Base-by-base conservation (phyloP, 2,797 vertebrate species). In the Anisognathus igniventris region DNA sequence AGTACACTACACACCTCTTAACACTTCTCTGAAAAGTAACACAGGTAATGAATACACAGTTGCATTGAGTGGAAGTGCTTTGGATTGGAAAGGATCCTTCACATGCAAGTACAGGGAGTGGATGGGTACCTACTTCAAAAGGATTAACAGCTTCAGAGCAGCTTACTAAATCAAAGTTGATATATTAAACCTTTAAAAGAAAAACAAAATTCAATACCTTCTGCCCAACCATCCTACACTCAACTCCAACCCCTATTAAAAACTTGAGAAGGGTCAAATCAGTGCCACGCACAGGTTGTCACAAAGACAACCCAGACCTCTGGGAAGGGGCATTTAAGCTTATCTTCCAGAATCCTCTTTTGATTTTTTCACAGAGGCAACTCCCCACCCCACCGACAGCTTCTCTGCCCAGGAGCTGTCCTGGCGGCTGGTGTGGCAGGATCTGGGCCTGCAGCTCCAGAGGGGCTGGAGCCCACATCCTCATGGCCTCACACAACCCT, bases 401-500 rank as follows among this genome's bases (percentile, higher is more conserved):
- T 45, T 53, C 77, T 67, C 86, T 61, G 65, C 13, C 3, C 27
- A 68, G 95, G 96, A 97, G 97, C 96, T 97, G 96, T 97, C 96
- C 97, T 88, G 64, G 30, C 0, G 0, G 30, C 48, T 42, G 30
- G 18, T 3, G 1, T 3, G 37, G 75, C 72, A 77, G 75, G 28
- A 61, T 50, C 22, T 24, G 57, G 53, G 40, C 53, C 15, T 0
- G 1, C 57, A 74, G 45, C 61, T 87, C 45, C 50, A 24, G 35
- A 39, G 14, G 23, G 56, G 30, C 45, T 67, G n/a, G 28, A 40
- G 51, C 24, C 51, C 18, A 0, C 2, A 8, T 18, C 31, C 61
- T 45, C 56, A 15, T 0, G 35, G 35, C 60, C 31, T 14, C 12
- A 10, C 1, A 2, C 33, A 53, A 10, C 15, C 70, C 19, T 23